These are phyloP conservation scores for Lasioglossum calceatum DNA, from an alignment of 2,888 invertebrate species.

Conservation along the genomic window DNA sequence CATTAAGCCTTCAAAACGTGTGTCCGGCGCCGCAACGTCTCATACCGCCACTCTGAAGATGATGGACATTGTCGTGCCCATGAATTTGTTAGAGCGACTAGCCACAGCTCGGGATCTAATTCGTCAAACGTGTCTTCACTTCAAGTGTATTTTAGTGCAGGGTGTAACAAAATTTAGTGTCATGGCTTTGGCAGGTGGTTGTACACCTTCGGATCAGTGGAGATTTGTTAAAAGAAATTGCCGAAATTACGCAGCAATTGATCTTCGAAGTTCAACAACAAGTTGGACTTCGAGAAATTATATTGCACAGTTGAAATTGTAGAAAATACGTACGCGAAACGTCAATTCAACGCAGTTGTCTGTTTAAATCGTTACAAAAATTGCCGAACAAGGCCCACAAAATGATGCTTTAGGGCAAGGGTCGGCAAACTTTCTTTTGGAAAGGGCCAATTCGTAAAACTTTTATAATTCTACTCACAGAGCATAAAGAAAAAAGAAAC, in stretches of 20 bases:
- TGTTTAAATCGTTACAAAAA: background rate
- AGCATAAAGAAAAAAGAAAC: no score
- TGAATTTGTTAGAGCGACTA: background rate
- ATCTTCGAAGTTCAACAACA: background rate
- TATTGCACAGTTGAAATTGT: background rate
- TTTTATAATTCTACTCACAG: no score
- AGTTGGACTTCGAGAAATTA: background rate
- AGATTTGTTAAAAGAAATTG: no score
- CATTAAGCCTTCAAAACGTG: constrained; percentile 6
- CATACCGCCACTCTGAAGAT: background rate
- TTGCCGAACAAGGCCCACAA: background rate
- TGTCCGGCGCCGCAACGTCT: background rate
- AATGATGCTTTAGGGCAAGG: background rate
- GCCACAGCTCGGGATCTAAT: background rate
- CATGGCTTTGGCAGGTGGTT: no score
- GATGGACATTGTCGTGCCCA: background rate
- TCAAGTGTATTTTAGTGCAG: background rate
- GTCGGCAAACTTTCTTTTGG: no score
- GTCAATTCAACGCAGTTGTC: no score
- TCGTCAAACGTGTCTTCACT: background rate
- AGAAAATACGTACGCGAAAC: background rate
- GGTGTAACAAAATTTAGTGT: no score
- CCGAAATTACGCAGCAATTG: background rate
- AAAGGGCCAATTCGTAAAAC: no score
- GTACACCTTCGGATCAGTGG: no score